phyloP scores from a whole-genome alignment of 2,888 invertebrate genomes.

The Hanleya hanleyi region DNA sequence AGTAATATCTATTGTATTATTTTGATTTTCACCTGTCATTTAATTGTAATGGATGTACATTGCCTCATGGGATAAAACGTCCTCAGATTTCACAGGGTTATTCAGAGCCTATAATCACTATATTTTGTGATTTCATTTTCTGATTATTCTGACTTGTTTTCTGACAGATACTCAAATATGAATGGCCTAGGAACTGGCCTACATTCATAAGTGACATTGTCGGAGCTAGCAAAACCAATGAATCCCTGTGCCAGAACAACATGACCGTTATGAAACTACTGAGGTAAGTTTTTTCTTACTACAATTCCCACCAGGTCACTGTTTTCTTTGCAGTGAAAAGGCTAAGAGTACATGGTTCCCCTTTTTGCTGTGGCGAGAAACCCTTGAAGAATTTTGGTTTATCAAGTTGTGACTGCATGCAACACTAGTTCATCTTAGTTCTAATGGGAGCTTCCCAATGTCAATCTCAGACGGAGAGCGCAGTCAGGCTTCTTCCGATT shows the following conservation, averaged over 20 bases:
- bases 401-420: too few relatives aligned
- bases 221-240: constrained; percentile 98
- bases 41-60: too few relatives aligned
- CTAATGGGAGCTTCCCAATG: too few relatives aligned
- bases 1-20: background rate
- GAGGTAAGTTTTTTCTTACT: constrained; percentile 75
- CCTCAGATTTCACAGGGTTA: background rate
- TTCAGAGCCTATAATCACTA: background rate
- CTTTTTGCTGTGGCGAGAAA: too few relatives aligned
- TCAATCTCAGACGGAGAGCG: too few relatives aligned
- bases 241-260: constrained; percentile 99
- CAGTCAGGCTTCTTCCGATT: too few relatives aligned
- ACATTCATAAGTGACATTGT: constrained; percentile 99
- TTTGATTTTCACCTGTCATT: too few relatives aligned
- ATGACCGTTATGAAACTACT: constrained; percentile 98
- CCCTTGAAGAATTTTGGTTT: too few relatives aligned
- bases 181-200: constrained; percentile 99
- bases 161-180: constrained; percentile 91
- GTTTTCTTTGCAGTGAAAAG: background rate
- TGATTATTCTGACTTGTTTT: background rate
- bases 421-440: too few relatives aligned
- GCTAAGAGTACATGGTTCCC: too few relatives aligned
- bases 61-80: too few relatives aligned
- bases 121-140: background rate
- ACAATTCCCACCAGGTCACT: background rate